Base-by-base conservation (phyloP, 1,140 invertebrate genomes). In the Phortica variegata region DNA sequence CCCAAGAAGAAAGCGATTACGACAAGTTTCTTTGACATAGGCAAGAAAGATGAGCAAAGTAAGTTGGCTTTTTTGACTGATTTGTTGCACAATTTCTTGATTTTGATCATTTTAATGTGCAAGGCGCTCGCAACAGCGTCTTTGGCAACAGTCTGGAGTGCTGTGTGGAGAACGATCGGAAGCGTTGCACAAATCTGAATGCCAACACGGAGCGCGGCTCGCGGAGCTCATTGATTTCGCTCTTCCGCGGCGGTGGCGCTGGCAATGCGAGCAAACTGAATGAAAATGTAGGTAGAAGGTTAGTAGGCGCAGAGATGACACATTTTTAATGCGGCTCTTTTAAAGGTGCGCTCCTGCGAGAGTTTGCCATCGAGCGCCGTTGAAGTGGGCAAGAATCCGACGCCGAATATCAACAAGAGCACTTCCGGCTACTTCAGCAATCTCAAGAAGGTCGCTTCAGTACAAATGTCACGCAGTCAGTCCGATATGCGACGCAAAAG, bases 1-100 rank as follows among this genome's bases (percentile, higher is more conserved):
- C 74, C 91, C 13, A 92, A 92, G 76, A 82, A 88, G 70, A 91
- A 91, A 75, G 87, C 90, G 0, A 78, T 91, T 2, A 91, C 90
- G 15, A 91, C 89, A 0, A 84, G 89, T 12, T 88, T 92, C 74
- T 91, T 92, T 62, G 89, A 91, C 63, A 84, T 87, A 55, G 83
- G 79, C 36, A 82, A 81, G 52, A 85, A 85, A 61, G 82, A 88
- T 57, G 81, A 80, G 83, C 68, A 85, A 83, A 49, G 89, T 89
- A 79, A 82, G 84, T 84, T 29, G 23, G 18, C 7, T 47, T n/a
- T 23, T 39, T n/a, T n/a, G n/a, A n/a, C n/a, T n/a, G n/a, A n/a
- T n/a, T n/a, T n/a, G n/a, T n/a, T n/a, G n/a, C n/a, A n/a, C n/a
- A n/a, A n/a, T n/a, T n/a, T n/a, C n/a, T n/a, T n/a, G n/a, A n/a